Evolutionary conservation across 2,113 vertebrate genomes (phyloP).

Genomic region (Saguinus imperator): DNA sequence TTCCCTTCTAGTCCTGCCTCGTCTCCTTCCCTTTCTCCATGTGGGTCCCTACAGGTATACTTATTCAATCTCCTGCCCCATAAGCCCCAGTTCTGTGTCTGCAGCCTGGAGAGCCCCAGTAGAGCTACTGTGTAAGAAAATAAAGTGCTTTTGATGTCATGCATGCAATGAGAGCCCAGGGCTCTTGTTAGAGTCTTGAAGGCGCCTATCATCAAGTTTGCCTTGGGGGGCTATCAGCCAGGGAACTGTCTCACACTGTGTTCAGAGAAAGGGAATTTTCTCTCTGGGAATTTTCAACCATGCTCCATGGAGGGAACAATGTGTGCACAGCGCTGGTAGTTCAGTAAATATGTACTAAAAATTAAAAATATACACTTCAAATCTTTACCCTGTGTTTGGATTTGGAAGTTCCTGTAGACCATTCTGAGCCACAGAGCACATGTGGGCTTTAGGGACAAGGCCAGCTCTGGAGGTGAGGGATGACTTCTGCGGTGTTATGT

Average conservation of each 20-base stretch:
- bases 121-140: background rate
- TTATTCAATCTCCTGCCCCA: background rate
- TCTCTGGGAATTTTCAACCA: background rate
- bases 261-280: background rate
- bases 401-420: background rate
- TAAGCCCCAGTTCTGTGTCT: background rate
- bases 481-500: accelerated
- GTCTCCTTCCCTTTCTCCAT: accelerated
- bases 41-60: accelerated
- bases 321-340: background rate
- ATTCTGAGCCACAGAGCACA: accelerated
- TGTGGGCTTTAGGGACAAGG: accelerated
- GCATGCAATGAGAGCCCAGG: background rate
- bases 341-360: background rate
- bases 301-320: background rate
- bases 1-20: background rate
- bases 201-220: background rate
- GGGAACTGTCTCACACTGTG: background rate
- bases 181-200: background rate
- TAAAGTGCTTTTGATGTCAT: background rate
- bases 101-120: background rate
- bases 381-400: background rate
- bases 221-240: too few relatives aligned
- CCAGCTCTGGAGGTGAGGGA: background rate
- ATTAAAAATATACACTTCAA: background rate